Evolutionary conservation across 2,888 invertebrate genomes (phyloP).

Genomic region (Mongoloraphidia duomilia): DNA sequence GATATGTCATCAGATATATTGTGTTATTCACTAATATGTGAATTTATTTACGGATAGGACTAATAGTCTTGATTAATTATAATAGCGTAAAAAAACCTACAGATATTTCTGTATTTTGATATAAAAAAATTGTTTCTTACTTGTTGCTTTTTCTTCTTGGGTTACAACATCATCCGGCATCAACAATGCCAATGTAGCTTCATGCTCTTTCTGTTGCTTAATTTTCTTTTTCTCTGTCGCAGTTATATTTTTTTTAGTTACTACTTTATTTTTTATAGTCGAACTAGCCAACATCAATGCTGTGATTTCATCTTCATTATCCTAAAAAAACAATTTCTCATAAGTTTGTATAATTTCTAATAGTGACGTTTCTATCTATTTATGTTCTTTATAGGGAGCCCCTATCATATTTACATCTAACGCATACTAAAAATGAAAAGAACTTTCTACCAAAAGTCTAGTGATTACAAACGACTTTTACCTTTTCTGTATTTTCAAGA

Average conservation of each 20-base stretch:
- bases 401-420: too few species aligned
- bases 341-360: too few species aligned
- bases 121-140: slow-evolving; percentile 23
- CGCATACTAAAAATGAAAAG: too few species aligned
- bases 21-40: too few species aligned
- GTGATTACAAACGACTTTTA: background rate
- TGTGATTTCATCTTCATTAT: slow-evolving; percentile 41
- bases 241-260: slow-evolving; percentile 13
- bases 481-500: slow-evolving; percentile 1
- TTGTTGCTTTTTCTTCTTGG: slow-evolving; percentile 33
- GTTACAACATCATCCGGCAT: slow-evolving; percentile 32
- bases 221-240: slow-evolving; percentile 33
- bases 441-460: too few species aligned
- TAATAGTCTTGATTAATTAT: too few species aligned
- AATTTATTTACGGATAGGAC: too few species aligned
- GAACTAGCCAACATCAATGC: slow-evolving; percentile 41
- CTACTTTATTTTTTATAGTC: slow-evolving; percentile 27
- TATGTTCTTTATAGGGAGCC: too few species aligned
- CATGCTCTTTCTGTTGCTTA: slow-evolving; percentile 34
- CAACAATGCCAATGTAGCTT: slow-evolving; percentile 34
- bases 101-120: too few species aligned
- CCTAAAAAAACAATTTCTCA: slow-evolving; percentile 21
- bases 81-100: too few species aligned
- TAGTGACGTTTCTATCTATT: too few species aligned
- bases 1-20: too few species aligned